phyloP scores from a whole-genome alignment of 1,140 invertebrate species.

The Bombus pyrosoma region DNA sequence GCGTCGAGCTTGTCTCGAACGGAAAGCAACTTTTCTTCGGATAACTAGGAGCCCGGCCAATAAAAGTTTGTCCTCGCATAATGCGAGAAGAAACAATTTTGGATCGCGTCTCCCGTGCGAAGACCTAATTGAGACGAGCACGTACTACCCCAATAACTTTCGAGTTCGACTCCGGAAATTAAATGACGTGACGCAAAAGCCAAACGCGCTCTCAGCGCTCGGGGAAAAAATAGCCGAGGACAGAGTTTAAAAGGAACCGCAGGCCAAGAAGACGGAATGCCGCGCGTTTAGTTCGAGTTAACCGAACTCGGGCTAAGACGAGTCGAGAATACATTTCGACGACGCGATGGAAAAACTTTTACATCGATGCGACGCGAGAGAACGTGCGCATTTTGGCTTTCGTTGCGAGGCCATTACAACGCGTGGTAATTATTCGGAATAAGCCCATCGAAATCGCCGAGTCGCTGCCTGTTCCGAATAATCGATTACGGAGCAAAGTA shows the following conservation, averaged over 20 bases:
- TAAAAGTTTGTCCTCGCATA: slow-evolving; percentile 36
- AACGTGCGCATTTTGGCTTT: not conserved
- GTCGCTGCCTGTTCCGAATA: too few relatives aligned
- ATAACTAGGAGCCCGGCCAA: slow-evolving; percentile 13
- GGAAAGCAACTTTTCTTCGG: not conserved
- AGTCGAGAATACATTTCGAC: slow-evolving; percentile 55
- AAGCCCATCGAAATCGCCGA: too few relatives aligned
- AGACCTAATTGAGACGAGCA: slow-evolving; percentile 58
- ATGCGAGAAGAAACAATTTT: slow-evolving; percentile 41
- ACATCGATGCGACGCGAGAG: too few relatives aligned
- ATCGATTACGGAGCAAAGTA: too few relatives aligned
- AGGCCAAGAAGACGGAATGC: slow-evolving; percentile 27
- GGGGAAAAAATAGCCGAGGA: slow-evolving; percentile 33
- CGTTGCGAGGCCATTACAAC: not conserved
- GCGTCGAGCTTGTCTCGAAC: not conserved
- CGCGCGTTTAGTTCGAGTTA: slow-evolving; percentile 58
- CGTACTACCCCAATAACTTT: slow-evolving; percentile 61
- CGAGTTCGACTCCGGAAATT: slow-evolving; percentile 64
- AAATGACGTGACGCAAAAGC: slow-evolving; percentile 67
- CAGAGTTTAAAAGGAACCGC: slow-evolving; percentile 54
- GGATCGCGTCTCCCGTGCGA: not conserved
- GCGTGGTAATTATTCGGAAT: not conserved
- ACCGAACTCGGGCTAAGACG: slow-evolving; percentile 49
- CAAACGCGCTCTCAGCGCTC: slow-evolving; percentile 31
- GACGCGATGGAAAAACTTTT: slow-evolving; percentile 24